Conservation (phyloP, 2,113 vertebrate genomes). For the Uria aalge region DNA sequence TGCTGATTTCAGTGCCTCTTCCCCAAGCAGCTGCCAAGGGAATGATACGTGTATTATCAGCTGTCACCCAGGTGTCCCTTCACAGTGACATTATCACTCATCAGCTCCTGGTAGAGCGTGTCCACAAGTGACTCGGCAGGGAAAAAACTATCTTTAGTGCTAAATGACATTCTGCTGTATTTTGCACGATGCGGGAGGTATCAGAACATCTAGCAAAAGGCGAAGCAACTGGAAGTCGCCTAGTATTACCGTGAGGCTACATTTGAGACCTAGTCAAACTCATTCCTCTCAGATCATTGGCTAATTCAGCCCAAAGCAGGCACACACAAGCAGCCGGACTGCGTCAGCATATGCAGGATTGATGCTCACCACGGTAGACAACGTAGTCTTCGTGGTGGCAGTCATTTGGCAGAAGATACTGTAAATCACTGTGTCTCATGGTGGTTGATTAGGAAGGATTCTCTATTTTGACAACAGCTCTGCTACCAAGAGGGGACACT, state of each 20-base stretch:
- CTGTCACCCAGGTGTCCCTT: neutral
- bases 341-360: neutral
- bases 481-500: neutral
- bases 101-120: neutral
- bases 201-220: neutral
- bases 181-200: neutral
- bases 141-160: neutral
- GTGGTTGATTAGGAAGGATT: neutral
- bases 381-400: neutral
- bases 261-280: neutral
- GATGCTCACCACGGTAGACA: neutral
- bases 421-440: neutral
- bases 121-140: neutral
- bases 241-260: neutral
- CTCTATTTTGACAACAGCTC: neutral
- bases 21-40: neutral
- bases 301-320: neutral
- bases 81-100: neutral
- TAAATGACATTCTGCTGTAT: neutral
- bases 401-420: neutral
- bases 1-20: neutral
- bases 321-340: neutral
- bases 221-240: neutral
- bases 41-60: neutral
- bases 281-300: neutral